These are phyloP conservation scores for Pasiphila rectangulata DNA, from an alignment of 2,888 invertebrate species.

Conservation along the genomic window DNA sequence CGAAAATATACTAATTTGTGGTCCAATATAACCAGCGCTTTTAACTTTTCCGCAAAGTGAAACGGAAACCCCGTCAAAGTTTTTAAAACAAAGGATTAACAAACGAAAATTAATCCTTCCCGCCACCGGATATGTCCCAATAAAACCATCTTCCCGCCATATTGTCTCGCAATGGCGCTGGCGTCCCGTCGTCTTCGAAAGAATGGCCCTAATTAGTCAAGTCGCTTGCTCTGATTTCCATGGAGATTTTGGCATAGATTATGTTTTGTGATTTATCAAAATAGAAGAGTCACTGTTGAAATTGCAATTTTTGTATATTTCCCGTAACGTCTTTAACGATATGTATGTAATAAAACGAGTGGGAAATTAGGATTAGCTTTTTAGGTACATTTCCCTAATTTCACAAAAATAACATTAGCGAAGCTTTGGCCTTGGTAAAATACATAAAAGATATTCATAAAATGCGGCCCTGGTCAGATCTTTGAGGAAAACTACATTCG, in stretches of 20 bases:
- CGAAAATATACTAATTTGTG: too few species aligned
- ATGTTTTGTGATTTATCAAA: neutral
- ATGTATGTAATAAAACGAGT: too few species aligned
- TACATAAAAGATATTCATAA: too few species aligned
- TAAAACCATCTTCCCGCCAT: slow-evolving; percentile 56
- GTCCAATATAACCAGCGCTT: too few species aligned
- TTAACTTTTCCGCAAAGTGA: neutral
- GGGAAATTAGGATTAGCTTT: too few species aligned
- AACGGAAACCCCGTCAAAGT: slow-evolving; percentile 13
- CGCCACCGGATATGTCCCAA: slow-evolving; percentile 66
- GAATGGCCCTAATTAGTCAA: slow-evolving; percentile 80
- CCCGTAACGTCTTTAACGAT: too few species aligned
- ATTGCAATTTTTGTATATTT: too few species aligned
- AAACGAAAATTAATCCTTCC: slow-evolving; percentile 38
- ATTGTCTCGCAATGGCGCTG: slow-evolving; percentile 71
- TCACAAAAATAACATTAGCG: too few species aligned
- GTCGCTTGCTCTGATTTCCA: slow-evolving; percentile 74
- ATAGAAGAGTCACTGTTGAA: neutral
- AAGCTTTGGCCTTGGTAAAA: too few species aligned
- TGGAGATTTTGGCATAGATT: slow-evolving; percentile 52
- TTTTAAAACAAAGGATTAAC: slow-evolving; percentile 30
- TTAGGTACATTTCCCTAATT: too few species aligned
- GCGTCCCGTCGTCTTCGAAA: slow-evolving; percentile 60
- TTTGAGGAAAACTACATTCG: too few species aligned
- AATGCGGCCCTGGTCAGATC: too few species aligned